Base-by-base conservation (phyloP, 2,888 invertebrate species). In the Tortricodes alternella region DNA sequence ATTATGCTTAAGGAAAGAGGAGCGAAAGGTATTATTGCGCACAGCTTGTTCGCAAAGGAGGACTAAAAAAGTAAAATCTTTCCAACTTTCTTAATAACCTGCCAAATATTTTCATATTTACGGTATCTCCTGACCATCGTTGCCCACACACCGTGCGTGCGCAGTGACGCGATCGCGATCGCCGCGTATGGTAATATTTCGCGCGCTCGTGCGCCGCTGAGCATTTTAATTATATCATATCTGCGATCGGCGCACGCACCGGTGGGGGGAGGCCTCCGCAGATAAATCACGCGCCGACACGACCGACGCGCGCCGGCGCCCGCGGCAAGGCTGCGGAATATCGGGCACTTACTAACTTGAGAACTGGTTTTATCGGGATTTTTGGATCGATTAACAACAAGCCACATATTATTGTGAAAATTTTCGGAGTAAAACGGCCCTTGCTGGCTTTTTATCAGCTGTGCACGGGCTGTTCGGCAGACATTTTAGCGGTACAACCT, bases 171-270 rank as follows among this genome's bases (percentile, higher is more conserved):
- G 64, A 63, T 57, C 55, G 59, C 66, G 74, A 69, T 72, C 66
- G n/a, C 66, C 66, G 67, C 67, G 80, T 85, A 85, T 84, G 86
- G 84, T 85, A 85, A 86, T 85, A 83, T 82, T 81, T 78, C 75
- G 79, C 78, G 76, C 80, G 84, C 78, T 83, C 83, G 83, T 83
- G 83, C 80, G 59, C 71, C 67, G 70, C 62, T 67, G 70, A 70
- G 70, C 78, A 72, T 71, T 77, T 83, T 84, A 82, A 84, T 85
- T 84, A 85, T 81, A 83, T 83, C 76, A 81, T 85, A 85, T 84
- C 83, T 74, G 61, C 62, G 68, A 50, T 64, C 63, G 64, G 68
- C 80, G 78, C 61, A 52, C 60, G 53, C 60, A 59, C 62, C 41
- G 37, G 35, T 16, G 29, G 49, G 41, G 51, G 43, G 43, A 24